Base-by-base conservation (phyloP, 2,797 vertebrate species). In the Menidia menidia region DNA sequence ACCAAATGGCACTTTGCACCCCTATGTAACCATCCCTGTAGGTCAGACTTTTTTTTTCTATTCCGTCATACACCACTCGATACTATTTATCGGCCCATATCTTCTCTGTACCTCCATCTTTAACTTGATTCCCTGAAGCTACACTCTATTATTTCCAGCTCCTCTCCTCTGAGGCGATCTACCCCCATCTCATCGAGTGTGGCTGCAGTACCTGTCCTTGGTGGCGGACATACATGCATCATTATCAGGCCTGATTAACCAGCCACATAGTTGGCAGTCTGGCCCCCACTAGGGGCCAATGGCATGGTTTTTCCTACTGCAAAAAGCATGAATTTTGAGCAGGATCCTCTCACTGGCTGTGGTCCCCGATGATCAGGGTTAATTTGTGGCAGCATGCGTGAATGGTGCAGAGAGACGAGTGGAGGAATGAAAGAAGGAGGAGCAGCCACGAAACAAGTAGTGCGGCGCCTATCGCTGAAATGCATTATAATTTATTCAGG, bases 401-500 rank as follows among this genome's bases (percentile, higher is more conserved):
- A 89, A 89, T 79, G 71, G 76, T 57, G 79, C 68, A 72, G 81
- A 77, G 68, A 81, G 68, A 62, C 61, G 64, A 78, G 72, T 63
- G 68, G 58, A 79, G 77, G 83, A 72, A 78, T 74, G 62, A 65
- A 63, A 80, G 69, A 59, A 72, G 79, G 75, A 79, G 78, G 73
- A 79, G 80, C 85, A 85, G 79, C 83, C 70, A 82, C 72, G 68
- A 76, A 87, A 87, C 88, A 89, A 39, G 80, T 83, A 70, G 79
- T 81, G 82, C 75, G 47, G 68, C 77, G 90, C 90, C 89, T 93
- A 92, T 93, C 89, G 83, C 87, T 68, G 73, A 88, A 90, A 89
- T 87, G 81, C 88, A 89, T 88, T 88, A 81, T 92, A 87, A 92
- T 92, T 93, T 93, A 92, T 93, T 91, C 86, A 83, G 80, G 83